A percentile compares a stretch with the other conserved stretches of the same genome.
Evolutionary conservation across 2,113 vertebrate genomes (phyloP).

Genomic region (Phocoena phocoena): DNA sequence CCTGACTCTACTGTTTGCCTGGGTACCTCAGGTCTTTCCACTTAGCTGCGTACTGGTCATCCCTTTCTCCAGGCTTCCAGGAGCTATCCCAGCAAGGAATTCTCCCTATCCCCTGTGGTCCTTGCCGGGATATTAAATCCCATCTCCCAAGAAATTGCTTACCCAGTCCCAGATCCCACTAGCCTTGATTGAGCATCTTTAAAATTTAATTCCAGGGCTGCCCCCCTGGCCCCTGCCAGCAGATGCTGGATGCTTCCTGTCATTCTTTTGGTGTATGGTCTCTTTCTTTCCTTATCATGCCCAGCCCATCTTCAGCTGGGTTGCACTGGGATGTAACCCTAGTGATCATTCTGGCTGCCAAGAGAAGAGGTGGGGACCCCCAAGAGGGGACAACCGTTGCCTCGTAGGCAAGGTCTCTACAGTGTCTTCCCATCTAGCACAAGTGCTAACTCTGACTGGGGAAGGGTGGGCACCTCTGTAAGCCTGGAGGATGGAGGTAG

Average conservation of each 20-base stretch:
- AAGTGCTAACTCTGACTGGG: background rate
- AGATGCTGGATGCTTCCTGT: background rate
- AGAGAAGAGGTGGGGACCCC: background rate
- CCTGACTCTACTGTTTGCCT: background rate
- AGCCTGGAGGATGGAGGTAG: background rate
- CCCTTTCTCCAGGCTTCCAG: background rate
- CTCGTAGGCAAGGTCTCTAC: background rate
- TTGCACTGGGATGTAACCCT: background rate
- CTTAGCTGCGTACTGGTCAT: background rate
- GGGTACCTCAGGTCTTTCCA: background rate
- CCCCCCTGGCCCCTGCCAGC: background rate
- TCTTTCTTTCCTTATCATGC: background rate
- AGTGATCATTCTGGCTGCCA: background rate
- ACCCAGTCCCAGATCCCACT: background rate
- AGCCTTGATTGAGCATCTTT: background rate
- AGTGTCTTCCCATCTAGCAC: background rate
- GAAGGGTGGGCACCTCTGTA: background rate
- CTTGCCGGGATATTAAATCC: background rate
- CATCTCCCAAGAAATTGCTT: background rate
- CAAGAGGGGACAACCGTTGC: background rate
- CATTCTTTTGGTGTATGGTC: background rate
- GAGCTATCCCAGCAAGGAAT: background rate
- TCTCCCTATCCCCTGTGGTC: background rate
- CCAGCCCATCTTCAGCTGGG: background rate
- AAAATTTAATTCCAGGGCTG: background rate